These are phyloP conservation scores for Calyptommatus sinebrachiatus DNA, from an alignment of 2,113 vertebrate species.

Conservation along the genomic window DNA sequence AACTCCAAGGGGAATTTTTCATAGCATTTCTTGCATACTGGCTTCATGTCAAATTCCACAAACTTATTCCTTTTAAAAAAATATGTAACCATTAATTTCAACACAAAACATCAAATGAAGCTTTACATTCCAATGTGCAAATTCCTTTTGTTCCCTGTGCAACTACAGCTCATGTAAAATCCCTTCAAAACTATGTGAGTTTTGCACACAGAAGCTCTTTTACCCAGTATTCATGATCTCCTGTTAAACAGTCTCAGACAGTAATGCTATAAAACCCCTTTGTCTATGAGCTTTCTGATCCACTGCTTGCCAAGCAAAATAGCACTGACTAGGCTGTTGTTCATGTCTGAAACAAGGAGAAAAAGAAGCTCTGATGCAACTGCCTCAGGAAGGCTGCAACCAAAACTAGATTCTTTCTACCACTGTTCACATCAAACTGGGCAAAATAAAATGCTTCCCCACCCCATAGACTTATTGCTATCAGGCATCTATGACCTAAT, in stretches of 20 bases:
- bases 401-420: background rate
- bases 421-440: background rate
- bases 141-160: background rate
- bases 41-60: slow-evolving; percentile 98
- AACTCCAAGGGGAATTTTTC: slow-evolving; percentile 95
- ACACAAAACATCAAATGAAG: slow-evolving; percentile 9
- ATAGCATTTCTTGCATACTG: slow-evolving; percentile 94
- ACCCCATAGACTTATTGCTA: background rate
- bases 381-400: background rate
- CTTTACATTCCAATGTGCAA: background rate
- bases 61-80: slow-evolving; percentile 89
- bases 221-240: background rate
- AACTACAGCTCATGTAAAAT: background rate
- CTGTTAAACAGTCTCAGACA: background rate
- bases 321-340: background rate
- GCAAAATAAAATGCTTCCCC: background rate
- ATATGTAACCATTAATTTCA: background rate
- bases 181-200: background rate
- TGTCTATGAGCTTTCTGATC: background rate
- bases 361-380: background rate
- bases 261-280: background rate
- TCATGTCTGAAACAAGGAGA: background rate
- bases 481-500: background rate
- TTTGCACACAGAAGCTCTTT: background rate
- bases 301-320: background rate